Evolutionary conservation across 2,113 vertebrate species (phyloP), one percentile per base, ranked within the genome.

Genomic region (Choloepus hoffmanni): DNA sequence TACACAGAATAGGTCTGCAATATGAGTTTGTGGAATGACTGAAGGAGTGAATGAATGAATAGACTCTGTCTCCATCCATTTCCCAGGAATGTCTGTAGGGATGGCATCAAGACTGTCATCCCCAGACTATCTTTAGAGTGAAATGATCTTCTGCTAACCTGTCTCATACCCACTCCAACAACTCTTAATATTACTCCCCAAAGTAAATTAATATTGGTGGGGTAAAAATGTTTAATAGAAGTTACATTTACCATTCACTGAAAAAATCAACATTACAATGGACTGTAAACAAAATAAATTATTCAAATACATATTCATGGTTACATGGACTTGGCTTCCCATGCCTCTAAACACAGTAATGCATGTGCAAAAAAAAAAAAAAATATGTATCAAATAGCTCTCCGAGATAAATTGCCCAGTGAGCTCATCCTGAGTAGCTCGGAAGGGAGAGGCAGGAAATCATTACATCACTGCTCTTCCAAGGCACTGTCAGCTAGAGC

Each of bases 341-440:
- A 67, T 50, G 70, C 45, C 30, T 78, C 24, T 78, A 85, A 58
- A 85, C 40, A 90, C 11, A 95, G 40, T 1, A 85, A 60, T 11
- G 3, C 30, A 82, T 0, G 0, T 30, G 36, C n/a, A 15, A 77
- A 78, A 70, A 53, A 28, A 28, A 72, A 16, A 83, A 53, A 82
- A 79, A 82, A 30, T 7, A 74, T 60, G 11, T 36, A 74, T 73
- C 16, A 65, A 88, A 77, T 65, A 33, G 85, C n/a, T 70, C 81
- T 86, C 30, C 81, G 15, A 84, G 58, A 7, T 60, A 43, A 95
- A n/a, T 85, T 78, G 81, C 19, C 23, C 23, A 62, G 53, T 65
- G 50, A 95, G 58, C n/a, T 88, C 76, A 84, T 90, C 82, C 67
- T 87, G 72, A 96, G 67, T 33, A n/a, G 63, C 23, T 18, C 48